A percentile compares a stretch with the other conserved stretches of the same genome.
Evolutionary conservation across 2,888 invertebrate genomes (phyloP).

Genomic region (Eilema griseolum): DNA sequence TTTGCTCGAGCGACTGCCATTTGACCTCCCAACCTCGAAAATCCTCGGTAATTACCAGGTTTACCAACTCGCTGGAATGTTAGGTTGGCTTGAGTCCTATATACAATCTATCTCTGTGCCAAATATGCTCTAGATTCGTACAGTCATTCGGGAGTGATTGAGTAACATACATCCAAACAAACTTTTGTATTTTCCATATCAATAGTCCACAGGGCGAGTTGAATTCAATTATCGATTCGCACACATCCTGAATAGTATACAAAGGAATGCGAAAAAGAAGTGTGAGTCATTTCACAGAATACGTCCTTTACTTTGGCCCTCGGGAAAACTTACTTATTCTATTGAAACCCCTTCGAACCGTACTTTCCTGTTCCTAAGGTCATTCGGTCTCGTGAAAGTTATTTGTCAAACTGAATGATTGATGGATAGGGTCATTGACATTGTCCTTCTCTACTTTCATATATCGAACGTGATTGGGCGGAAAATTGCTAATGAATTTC

Average conservation of each 20-base stretch:
- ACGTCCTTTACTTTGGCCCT: not conserved
- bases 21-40: too few relatives aligned
- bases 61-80: too few relatives aligned
- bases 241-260: not conserved
- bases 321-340: constrained; percentile 12
- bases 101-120: not conserved
- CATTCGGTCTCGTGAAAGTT: constrained; percentile 31
- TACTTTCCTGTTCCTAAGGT: constrained; percentile 30
- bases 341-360: constrained; percentile 26
- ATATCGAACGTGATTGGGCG: constrained; percentile 9
- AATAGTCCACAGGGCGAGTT: not conserved
- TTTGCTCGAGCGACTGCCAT: too few relatives aligned
- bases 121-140: not conserved
- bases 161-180: not conserved
- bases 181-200: not conserved
- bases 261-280: constrained; percentile 7
- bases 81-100: too few relatives aligned
- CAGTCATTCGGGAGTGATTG: not conserved
- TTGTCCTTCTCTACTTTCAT: constrained; percentile 17
- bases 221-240: constrained; percentile 6
- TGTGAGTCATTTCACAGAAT: not conserved
- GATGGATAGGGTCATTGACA: constrained; percentile 30
- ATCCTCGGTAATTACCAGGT: too few relatives aligned
- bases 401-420: constrained; percentile 41
- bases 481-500: constrained; percentile 8